Evolutionary conservation across 2,797 vertebrate genomes (phyloP), one percentile per base, ranked within the genome.

Genomic region (Eospalax fontanierii): DNA sequence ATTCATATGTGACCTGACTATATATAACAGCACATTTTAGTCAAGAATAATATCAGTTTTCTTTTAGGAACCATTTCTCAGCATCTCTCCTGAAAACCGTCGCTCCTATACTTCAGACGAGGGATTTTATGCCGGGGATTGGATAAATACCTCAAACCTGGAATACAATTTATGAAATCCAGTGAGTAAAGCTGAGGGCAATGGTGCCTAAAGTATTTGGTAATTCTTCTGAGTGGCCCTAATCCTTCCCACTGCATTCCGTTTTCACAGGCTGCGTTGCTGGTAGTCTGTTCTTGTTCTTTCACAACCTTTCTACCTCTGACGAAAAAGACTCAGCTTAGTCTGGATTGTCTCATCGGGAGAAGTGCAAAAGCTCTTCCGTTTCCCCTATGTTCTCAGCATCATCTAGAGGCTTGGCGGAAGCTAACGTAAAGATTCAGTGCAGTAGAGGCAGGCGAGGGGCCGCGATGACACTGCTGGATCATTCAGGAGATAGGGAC

Each of bases 101-200:
- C 74, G 35, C 3, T 26, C 9, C 12, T 40, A 6, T 4, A 71
- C 38, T 83, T 95, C n/a, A 76, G 94, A 68, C 84, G 94, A 93
- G 92, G 16, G 1, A 46, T 11, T 93, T 89, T 82, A 83, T 18
- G 82, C 6, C 2, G 21, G 87, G 70, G 33, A 38, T 80, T 86
- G 65, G 40, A 82, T 54, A 92, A 92, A 86, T 61, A 92, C 40
- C 33, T 75, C 35, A 78, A 75, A 82, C 59, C 70, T 76, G 73
- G 78, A 89, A 86, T 92, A 92, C 59, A 89, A 75, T 40, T 65
- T 65, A 14, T 33, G 50, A 87, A 89, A 63, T 76, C n/a, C 61
- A 57, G 14, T 7, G 30, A 30, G 65, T 59, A 76, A 54, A 84
- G 35, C 80, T 4, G 65, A 89, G 24, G 66, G 16, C 43, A 57